Evolutionary conservation across 37 sponge, comb jelly and placozoan species (phyloP), one percentile per base, ranked within the genome.

Genomic region (Agelas oroides): DNA sequence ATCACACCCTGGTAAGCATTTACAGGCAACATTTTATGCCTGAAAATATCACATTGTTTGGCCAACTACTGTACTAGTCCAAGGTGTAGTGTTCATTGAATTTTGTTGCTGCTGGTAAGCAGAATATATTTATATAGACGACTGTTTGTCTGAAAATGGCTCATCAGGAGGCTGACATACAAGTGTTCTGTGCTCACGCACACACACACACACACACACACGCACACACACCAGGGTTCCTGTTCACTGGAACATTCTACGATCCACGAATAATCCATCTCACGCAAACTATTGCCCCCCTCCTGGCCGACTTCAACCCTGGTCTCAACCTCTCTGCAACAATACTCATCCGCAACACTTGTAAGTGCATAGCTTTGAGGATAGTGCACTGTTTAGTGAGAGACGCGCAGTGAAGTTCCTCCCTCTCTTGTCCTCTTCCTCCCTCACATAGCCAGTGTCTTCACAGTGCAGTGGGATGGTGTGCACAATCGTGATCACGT

Each of bases 281-380:
- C 24, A 88, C 89, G 5, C 95, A 94, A 58, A 84, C 73, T 54
- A 87, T 94, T 27, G 91, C 95, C 31, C 95, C 95, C 25, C 84
- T 94, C 0, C 88, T 81, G 53, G 95, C 95, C 21, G 80, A 94
- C 75, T 94, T 94, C 59, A 87, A 94, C 65, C 88, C 88, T 14
- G 33, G 65, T 0, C 37, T 80, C 55, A 73, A 79, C 62, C 77
- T 73, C 65, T 74, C 64, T 63, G 88, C 89, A 25, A 73, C 24
- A 0, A 61, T 92, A 14, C 75, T 79, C 36, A 55, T 80, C 34
- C 80, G 65, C 28, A 81, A 62, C 67, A 75, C 76, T 38, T 37
- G 91, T 90, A 55, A 80, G 85, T 37, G 1, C 8, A 8, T 5
- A 25, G 5, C 5, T 25, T n/a, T n/a, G n/a, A n/a, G 58, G 58